These are phyloP conservation scores for Hippasteria phrygiana DNA, from an alignment of 53 echinoderm and acorn worm species.

Conservation along the genomic window DNA sequence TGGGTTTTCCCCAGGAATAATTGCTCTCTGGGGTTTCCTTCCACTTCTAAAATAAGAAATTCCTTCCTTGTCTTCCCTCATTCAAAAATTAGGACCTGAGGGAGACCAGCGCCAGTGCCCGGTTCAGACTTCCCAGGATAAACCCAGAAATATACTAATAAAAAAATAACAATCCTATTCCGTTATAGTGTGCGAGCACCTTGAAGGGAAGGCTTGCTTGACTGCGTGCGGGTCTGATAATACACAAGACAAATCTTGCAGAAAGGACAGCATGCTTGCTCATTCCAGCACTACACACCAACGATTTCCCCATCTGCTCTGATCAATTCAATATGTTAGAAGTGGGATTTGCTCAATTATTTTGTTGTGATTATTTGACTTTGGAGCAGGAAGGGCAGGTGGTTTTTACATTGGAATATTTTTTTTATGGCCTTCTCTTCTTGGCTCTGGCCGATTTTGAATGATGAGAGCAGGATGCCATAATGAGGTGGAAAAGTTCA, in stretches of 20 bases:
- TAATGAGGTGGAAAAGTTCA: slow-evolving; percentile 14
- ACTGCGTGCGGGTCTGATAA: no score
- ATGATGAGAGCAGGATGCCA: slow-evolving; percentile 40
- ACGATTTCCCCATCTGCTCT: slow-evolving; percentile 30
- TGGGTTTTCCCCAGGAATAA: no score
- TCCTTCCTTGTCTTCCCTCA: no score
- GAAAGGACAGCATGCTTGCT: slow-evolving; percentile 23
- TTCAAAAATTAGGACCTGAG: no score
- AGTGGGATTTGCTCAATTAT: slow-evolving; percentile 62
- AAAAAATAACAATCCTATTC: no score
- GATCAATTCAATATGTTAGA: slow-evolving; percentile 50
- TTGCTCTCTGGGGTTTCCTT: no score
- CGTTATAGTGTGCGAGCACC: no score
- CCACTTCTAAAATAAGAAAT: no score
- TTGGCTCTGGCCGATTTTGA: slow-evolving; percentile 11
- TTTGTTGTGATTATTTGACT: slow-evolving; percentile 64
- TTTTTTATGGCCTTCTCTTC: not conserved
- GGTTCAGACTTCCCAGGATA: no score
- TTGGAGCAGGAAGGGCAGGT: slow-evolving; percentile 55
- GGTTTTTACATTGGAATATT: slow-evolving; percentile 44
- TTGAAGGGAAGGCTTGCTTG: no score
- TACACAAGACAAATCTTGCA: slow-evolving; percentile 22
- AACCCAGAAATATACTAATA: no score
- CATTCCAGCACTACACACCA: slow-evolving; percentile 27
- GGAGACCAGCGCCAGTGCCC: no score